These are phyloP conservation scores for Rhynchotus rufescens DNA, from an alignment of 2,797 vertebrate genomes.

Conservation along the genomic window DNA sequence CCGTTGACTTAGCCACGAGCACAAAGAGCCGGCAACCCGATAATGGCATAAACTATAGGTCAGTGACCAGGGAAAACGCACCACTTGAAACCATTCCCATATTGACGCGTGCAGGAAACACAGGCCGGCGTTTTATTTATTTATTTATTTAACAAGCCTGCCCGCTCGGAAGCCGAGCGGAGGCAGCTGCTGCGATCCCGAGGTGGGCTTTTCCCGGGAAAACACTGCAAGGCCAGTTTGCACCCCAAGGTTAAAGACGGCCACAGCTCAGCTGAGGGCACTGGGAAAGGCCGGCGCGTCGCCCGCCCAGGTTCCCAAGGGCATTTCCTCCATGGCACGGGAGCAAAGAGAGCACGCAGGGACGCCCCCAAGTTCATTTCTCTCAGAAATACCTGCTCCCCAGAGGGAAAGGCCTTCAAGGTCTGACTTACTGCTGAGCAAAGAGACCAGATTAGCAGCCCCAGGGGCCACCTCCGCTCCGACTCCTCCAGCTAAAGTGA, in stretches of 20 bases:
- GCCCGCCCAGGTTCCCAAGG: background rate
- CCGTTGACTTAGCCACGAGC: constrained; percentile 43
- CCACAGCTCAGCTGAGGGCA: background rate
- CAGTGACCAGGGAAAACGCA: constrained; percentile 66
- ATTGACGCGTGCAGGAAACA: constrained; percentile 44
- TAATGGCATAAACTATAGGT: constrained; percentile 73
- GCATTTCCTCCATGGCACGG: fast-evolving
- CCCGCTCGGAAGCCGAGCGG: background rate
- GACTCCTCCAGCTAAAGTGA: background rate
- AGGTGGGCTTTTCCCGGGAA: constrained; percentile 13
- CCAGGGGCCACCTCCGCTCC: background rate
- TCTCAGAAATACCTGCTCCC: background rate
- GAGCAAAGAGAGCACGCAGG: background rate
- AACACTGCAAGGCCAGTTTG: constrained; percentile 10
- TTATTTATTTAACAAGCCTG: constrained; percentile 47
- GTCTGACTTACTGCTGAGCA: background rate
- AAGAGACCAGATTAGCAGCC: background rate
- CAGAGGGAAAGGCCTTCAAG: constrained; percentile 18
- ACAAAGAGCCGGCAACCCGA: constrained; percentile 56
- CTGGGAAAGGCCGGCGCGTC: too few relatives aligned
- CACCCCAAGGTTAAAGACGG: constrained; percentile 37
- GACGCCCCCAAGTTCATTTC: background rate
- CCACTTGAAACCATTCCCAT: constrained; percentile 65
- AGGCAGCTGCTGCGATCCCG: constrained; percentile 47
- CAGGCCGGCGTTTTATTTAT: background rate